A percentile compares a stretch with the other conserved stretches of the same genome.
phyloP scores from a whole-genome alignment of 2,113 vertebrate species.

The Pontoporia blainvillei region DNA sequence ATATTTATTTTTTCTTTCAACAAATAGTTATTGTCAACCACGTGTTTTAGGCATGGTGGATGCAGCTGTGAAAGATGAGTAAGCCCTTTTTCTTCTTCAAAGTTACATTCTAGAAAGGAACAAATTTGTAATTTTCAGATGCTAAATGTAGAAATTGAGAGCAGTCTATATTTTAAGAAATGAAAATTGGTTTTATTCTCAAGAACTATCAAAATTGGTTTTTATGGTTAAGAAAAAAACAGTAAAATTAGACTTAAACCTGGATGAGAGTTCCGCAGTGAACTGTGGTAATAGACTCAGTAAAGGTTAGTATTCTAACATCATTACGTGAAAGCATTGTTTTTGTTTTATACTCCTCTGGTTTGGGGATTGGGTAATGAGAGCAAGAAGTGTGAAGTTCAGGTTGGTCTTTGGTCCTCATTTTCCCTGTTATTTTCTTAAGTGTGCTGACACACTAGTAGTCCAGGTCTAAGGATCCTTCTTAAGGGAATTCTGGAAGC shows the following conservation, averaged over 20 bases:
- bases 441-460: background rate
- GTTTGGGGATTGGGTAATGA: background rate
- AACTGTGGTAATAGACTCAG: background rate
- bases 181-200: constrained; percentile 15
- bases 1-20: background rate
- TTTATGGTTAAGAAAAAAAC: background rate
- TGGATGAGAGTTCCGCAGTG: background rate
- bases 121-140: constrained; percentile 15
- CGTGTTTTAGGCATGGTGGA: background rate
- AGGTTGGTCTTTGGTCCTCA: background rate
- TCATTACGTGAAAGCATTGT: background rate
- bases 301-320: background rate
- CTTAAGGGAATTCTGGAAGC: background rate
- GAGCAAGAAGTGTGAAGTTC: constrained; percentile 22
- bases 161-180: constrained; percentile 3
- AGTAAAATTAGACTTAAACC: background rate
- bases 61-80: background rate
- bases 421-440: background rate
- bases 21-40: background rate
- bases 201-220: constrained; percentile 15
- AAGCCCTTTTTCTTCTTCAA: background rate
- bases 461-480: background rate
- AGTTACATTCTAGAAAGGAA: background rate
- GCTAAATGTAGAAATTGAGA: background rate
- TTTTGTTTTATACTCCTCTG: constrained; percentile 29